Evolutionary conservation across 2,888 invertebrate species (phyloP).

Genomic region (Galeruca laticollis): DNA sequence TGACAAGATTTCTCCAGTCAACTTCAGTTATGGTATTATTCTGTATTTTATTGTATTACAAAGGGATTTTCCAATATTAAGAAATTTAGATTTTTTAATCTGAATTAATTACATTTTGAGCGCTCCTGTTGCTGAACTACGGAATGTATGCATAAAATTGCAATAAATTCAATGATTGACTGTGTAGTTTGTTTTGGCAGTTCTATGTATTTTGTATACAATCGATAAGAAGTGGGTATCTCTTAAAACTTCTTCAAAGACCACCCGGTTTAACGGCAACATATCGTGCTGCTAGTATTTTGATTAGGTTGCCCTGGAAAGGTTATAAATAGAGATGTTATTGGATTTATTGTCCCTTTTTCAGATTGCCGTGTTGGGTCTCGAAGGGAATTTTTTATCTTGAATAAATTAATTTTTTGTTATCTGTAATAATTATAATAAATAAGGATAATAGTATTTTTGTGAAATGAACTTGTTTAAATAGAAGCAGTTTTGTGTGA

Average conservation of each 20-base stretch:
- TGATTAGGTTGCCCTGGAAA: slow-evolving; percentile 42
- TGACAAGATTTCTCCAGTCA: too few relatives aligned
- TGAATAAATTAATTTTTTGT: slow-evolving; percentile 19
- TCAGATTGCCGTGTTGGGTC: slow-evolving; percentile 13
- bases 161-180: slow-evolving; percentile 12
- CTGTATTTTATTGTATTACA: too few relatives aligned
- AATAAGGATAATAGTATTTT: slow-evolving; percentile 10
- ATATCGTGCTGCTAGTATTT: slow-evolving; percentile 38
- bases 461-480: neutral
- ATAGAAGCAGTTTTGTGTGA: slow-evolving; percentile 13
- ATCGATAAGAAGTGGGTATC: slow-evolving; percentile 31
- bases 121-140: neutral
- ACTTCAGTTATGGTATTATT: too few relatives aligned
- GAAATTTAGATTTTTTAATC: neutral
- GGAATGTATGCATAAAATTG: neutral
- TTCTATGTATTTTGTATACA: slow-evolving; percentile 14
- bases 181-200: slow-evolving; percentile 9
- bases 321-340: slow-evolving; percentile 38
- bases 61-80: neutral
- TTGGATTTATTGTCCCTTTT: slow-evolving; percentile 17
- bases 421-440: slow-evolving; percentile 18
- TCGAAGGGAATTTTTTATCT: slow-evolving; percentile 11
- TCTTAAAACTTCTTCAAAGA: slow-evolving; percentile 34
- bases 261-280: slow-evolving; percentile 39
- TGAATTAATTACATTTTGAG: neutral